A percentile compares a stretch with the other conserved stretches of the same genome.
Evolutionary conservation across 2,797 vertebrate species (phyloP).

Genomic region (Apogon talboti): DNA sequence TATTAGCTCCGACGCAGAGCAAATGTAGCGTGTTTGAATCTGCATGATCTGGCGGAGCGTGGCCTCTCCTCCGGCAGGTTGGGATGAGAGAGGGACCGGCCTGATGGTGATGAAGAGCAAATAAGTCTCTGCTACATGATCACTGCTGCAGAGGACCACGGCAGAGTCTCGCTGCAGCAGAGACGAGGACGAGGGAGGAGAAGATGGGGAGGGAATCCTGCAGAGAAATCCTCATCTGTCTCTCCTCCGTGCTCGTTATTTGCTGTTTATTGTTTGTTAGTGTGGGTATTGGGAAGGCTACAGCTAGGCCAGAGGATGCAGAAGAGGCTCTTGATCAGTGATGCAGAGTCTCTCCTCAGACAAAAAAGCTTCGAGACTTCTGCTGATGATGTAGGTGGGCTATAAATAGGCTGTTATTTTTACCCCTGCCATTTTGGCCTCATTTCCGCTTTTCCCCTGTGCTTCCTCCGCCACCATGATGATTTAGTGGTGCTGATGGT

Average conservation of each 20-base stretch:
- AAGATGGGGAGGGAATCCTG: constrained; percentile 69
- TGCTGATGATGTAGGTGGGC: constrained; percentile 82
- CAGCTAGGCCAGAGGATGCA: constrained; percentile 39
- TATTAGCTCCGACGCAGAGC: constrained; percentile 71
- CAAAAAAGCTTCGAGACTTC: constrained; percentile 77
- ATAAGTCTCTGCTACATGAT: constrained; percentile 62
- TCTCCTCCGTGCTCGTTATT: constrained; percentile 54
- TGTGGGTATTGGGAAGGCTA: constrained; percentile 30
- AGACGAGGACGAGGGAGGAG: constrained; percentile 56
- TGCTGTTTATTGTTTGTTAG: constrained; percentile 55
- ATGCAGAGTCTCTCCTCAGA: constrained; percentile 60
- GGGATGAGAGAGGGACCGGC: constrained; percentile 59
- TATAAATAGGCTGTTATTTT: constrained; percentile 88
- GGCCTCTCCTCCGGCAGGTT: constrained; percentile 76
- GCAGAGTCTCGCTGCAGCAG: constrained; percentile 64
- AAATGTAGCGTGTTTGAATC: constrained; percentile 80
- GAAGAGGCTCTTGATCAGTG: constrained; percentile 57
- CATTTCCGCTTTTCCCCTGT: constrained; percentile 79
- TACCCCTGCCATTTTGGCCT: constrained; percentile 87
- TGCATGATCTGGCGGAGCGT: constrained; percentile 70
- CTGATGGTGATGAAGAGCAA: constrained; percentile 73
- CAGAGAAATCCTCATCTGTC: constrained; percentile 60
- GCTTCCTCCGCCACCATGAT: constrained; percentile 71
- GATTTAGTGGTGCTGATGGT: constrained; percentile 65
- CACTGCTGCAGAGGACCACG: constrained; percentile 53